A percentile compares a stretch with the other conserved stretches of the same genome.
Evolutionary conservation across 2,888 invertebrate genomes (phyloP).

Genomic region (Orthosia gothica): DNA sequence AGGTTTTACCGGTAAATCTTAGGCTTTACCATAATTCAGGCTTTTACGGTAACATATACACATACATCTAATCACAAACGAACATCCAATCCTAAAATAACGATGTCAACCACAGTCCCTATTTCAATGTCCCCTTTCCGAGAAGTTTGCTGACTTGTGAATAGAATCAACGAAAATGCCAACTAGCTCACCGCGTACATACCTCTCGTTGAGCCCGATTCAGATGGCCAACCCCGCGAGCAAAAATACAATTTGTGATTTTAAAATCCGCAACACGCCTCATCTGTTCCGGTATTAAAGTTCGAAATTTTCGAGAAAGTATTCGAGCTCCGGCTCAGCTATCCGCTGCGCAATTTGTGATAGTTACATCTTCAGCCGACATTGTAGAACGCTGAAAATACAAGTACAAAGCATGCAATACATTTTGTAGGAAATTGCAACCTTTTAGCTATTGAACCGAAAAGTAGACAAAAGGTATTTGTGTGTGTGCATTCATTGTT

Average conservation of each 20-base stretch:
- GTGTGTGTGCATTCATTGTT: slow-evolving; percentile 44
- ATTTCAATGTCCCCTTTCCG: slow-evolving; percentile 4
- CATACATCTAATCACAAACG: background rate
- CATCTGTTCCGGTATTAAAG: slow-evolving; percentile 37
- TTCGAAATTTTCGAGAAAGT: slow-evolving; percentile 51
- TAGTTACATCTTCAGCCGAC: slow-evolving; percentile 30
- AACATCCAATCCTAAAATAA: slow-evolving; percentile 2
- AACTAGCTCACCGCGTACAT: slow-evolving; percentile 9
- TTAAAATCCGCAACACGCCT: slow-evolving; percentile 38
- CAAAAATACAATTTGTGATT: slow-evolving; percentile 55
- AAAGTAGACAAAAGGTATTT: slow-evolving; percentile 30
- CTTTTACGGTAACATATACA: no score
- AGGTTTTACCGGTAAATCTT: no score
- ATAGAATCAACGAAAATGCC: slow-evolving; percentile 41
- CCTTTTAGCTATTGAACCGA: slow-evolving; percentile 38
- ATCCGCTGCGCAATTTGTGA: slow-evolving; percentile 38
- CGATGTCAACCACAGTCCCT: no score
- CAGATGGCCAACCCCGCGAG: slow-evolving; percentile 28
- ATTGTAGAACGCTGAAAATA: slow-evolving; percentile 33
- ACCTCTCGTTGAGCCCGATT: slow-evolving; percentile 29
- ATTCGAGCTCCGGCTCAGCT: slow-evolving; percentile 35
- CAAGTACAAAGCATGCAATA: slow-evolving; percentile 5
- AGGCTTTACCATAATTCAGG: no score
- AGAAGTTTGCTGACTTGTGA: slow-evolving; percentile 8
- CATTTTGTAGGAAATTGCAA: slow-evolving; percentile 25